Base-by-base conservation (phyloP, 2,797 vertebrate genomes). In the Anableps anableps region DNA sequence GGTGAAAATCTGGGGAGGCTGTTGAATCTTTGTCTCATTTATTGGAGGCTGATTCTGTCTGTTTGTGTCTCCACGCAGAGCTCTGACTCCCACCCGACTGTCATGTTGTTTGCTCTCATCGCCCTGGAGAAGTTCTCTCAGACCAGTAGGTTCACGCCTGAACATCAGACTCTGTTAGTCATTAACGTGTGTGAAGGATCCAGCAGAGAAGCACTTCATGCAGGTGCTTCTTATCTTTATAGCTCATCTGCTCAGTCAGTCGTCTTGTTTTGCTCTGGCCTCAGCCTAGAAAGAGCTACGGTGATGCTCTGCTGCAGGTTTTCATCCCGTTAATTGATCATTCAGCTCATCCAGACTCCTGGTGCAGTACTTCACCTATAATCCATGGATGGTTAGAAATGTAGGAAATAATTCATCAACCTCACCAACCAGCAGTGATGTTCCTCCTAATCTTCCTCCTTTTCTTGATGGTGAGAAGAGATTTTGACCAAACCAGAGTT, bases 41-140 rank as follows among this genome's bases (percentile, higher is more conserved):
- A n/a, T n/a, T n/a, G 21, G 21, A 23, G 23, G 26, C 1, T 23
- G 51, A 8, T 53, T 21, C 51, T 53, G 7, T 23, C 51, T 26
- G 51, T 2, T 34, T n/a, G 29, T 48, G 0, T 83, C 23, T 86
- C 62, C 26, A 17, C 77, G 80, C 95, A 99, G 98, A 98, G 97
- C 91, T 96, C 98, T 64, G 97, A 98, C 91, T 97, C 98, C 77
- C 99, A 99, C 80, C 99, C 99, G 0, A 99, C 97, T 36, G 98
- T 99, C 88, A 99, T 99, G 98, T 97, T 99, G 90, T 99, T 99
- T 95, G 98, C 98, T 90, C 97, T 99, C 86, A 99, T 99, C 80
- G 98, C 98, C 81, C 95, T 99, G 96, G 99, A 99, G 93, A 99
- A 99, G 95, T 99, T 99, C 97, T 99, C 98, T 92, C 99, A 99